A percentile compares a stretch with the other conserved stretches of the same genome.
Conservation (phyloP, 2,113 vertebrate species). For the Laticauda laticaudata region DNA sequence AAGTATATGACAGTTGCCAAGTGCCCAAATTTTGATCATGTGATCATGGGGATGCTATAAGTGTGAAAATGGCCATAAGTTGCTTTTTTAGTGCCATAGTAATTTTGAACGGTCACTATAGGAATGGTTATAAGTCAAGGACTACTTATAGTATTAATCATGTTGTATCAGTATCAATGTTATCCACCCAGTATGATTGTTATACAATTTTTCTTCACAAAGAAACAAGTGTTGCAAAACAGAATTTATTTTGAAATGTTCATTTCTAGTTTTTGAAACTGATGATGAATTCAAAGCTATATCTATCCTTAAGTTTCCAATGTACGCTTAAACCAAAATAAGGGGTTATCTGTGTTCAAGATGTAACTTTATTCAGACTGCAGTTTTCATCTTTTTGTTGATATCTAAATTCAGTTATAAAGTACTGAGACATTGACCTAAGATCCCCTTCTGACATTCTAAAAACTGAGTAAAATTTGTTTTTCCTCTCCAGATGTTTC, state of each 20-base stretch:
- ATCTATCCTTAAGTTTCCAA: not conserved
- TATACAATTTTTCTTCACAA: not conserved
- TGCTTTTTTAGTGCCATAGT: not conserved
- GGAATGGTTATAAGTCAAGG: not conserved
- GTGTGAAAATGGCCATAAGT: not conserved
- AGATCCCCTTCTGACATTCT: slow-evolving; percentile 43
- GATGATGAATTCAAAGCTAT: not conserved
- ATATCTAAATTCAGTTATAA: slow-evolving; percentile 44
- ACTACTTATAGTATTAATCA: not conserved
- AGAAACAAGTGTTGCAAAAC: not conserved
- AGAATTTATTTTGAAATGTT: not conserved
- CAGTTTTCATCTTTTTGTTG: slow-evolving; percentile 15
- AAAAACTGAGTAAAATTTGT: slow-evolving; percentile 21
- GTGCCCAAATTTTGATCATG: not conserved
- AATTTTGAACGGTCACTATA: not conserved
- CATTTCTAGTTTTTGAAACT: not conserved
- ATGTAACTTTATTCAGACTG: not conserved
- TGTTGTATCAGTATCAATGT: not conserved
- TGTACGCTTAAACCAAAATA: not conserved
- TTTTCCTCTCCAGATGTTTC: not conserved
- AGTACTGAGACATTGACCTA: slow-evolving; percentile 32
- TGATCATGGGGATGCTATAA: not conserved
- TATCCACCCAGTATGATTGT: not conserved
- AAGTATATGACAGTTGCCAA: not conserved
- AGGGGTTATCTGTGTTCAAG: not conserved